Base-by-base conservation (phyloP, 2,797 vertebrate genomes). In the Yasuhikotakia modesta region DNA sequence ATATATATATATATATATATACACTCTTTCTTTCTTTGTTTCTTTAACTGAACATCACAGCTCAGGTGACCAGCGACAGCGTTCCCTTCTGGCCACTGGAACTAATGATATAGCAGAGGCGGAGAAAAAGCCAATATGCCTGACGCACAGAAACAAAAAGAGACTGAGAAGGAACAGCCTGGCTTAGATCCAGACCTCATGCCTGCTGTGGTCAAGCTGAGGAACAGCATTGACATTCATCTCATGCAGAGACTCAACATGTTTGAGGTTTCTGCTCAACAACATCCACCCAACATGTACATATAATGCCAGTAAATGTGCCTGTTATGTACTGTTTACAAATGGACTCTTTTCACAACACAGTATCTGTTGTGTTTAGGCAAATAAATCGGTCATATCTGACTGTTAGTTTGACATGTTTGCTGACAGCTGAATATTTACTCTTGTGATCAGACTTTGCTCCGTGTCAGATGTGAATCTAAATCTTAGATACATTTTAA, bases 211-310 rank as follows among this genome's bases (percentile, higher is more conserved):
- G 74, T 69, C 71, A 75, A 77, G 30, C 67, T 72, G 77, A 82
- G 58, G 52, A 69, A 85, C 17, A 64, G 76, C 79, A 85, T 85
- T 87, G 81, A 79, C 83, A 86, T 86, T 84, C 81, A 80, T 78
- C 76, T 66, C 86, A 84, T 84, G 84, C 70, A 81, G 70, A 63
- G 53, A 76, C 48, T 67, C 52, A 67, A 80, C 80, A 83, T 76
- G 60, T 73, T 81, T 81, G 79, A 77, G 76, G 83, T 77, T 70
- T 79, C 73, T 78, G 66, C 79, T 71, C 78, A 76, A 79, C 72
- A 70, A 70, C 77, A 75, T 77, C 64, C 77, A 77, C 72, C 73
- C 60, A 65, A 30, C 8, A 4, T 61, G 60, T 45, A 61, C 58
- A 53, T 52, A 61, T 55, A 32, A 74, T 52, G 19, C 60, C 64